Conservation (phyloP, 1,140 invertebrate genomes). For the Aporrectodea caliginosa region DNA sequence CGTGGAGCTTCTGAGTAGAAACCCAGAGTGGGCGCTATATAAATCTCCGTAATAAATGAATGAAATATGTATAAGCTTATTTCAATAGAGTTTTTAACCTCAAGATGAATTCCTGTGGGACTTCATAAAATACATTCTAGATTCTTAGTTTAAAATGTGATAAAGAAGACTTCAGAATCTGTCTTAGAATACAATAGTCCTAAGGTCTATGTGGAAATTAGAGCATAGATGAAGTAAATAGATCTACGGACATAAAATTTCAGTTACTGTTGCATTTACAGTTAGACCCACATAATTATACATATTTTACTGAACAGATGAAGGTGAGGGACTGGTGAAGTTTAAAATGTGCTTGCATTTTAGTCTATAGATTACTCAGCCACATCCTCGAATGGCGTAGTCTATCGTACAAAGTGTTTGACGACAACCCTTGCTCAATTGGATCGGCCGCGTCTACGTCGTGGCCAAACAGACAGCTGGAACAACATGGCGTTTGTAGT, state of each 20-base stretch:
- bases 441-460: too few species aligned
- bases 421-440: neutral
- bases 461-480: neutral
- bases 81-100: neutral
- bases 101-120: neutral
- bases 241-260: neutral
- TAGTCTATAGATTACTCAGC: neutral
- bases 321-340: too few species aligned
- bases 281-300: too few species aligned
- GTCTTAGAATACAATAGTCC: too few species aligned
- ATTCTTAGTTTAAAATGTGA: neutral
- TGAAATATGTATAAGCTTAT: neutral
- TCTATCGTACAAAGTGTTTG: neutral
- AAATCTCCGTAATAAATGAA: neutral
- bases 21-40: neutral
- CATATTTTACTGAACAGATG: too few species aligned
- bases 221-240: neutral
- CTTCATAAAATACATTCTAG: neutral
- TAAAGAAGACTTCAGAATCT: too few species aligned
- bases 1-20: too few species aligned
- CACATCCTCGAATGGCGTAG: neutral
- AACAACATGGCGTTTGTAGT: neutral
- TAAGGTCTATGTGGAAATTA: too few species aligned
- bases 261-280: neutral
- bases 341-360: neutral